phyloP scores from a whole-genome alignment of 2,888 invertebrate species.

The Phengaris alcon region DNA sequence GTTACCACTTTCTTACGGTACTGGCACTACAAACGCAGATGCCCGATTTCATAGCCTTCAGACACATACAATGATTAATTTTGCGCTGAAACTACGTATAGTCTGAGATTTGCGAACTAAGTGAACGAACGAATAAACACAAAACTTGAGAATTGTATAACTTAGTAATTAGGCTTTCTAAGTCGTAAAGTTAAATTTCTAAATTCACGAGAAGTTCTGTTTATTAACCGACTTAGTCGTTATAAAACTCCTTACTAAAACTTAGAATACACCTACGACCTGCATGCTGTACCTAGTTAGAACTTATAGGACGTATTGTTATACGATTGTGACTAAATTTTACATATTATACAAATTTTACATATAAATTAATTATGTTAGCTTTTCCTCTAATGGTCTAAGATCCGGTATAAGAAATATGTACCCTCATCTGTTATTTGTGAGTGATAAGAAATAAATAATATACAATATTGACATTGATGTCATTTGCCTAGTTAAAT shows the following conservation, averaged over 20 bases:
- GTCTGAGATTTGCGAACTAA: background rate
- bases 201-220: background rate
- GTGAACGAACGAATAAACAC: background rate
- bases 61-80: background rate
- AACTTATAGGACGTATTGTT: too few relatives aligned
- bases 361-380: too few relatives aligned
- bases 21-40: background rate
- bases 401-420: too few relatives aligned
- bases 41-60: background rate
- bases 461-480: too few relatives aligned
- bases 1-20: background rate
- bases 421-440: too few relatives aligned
- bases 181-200: slow-evolving; percentile 8
- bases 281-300: background rate
- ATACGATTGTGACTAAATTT: too few relatives aligned
- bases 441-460: too few relatives aligned
- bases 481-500: too few relatives aligned
- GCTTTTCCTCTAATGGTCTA: too few relatives aligned
- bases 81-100: background rate
- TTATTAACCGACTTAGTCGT: background rate
- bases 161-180: slow-evolving; percentile 6
- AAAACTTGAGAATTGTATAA: background rate
- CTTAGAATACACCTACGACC: background rate
- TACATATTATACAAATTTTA: too few relatives aligned
- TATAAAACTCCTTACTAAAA: background rate